These are phyloP conservation scores for Simalia tracyae DNA, from an alignment of 2,797 vertebrate species.

Conservation along the genomic window DNA sequence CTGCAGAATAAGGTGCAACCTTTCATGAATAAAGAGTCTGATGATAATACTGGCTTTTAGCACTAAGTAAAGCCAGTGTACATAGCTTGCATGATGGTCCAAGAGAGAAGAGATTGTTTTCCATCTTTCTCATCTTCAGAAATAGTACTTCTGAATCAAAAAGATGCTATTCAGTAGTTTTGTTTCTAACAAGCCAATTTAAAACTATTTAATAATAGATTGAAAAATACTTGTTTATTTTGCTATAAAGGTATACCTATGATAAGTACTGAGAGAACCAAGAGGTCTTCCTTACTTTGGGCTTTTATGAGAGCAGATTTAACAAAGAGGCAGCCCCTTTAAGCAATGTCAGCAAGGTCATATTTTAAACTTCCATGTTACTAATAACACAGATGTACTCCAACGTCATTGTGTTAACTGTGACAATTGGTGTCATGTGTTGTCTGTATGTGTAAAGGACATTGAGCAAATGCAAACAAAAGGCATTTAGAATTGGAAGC, in stretches of 20 bases:
- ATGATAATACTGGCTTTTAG: constrained; percentile 11
- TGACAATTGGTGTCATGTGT: constrained; percentile 33
- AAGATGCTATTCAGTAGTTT: constrained; percentile 19
- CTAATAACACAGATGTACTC: background rate
- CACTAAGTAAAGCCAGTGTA: constrained; percentile 29
- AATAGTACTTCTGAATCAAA: background rate
- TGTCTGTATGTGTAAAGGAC: constrained; percentile 28
- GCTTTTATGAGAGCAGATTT: constrained; percentile 25
- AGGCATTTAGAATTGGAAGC: background rate
- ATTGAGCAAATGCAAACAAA: background rate
- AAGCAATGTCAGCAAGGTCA: background rate
- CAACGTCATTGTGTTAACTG: constrained; percentile 22
- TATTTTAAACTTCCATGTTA: constrained; percentile 43
- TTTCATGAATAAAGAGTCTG: background rate
- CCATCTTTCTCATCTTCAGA: constrained; percentile 41
- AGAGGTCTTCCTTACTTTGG: constrained; percentile 44
- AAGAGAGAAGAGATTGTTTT: background rate
- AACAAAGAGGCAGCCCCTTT: background rate
- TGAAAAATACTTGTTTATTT: constrained; percentile 43
- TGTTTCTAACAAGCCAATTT: constrained; percentile 43
- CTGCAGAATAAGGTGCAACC: background rate
- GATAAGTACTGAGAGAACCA: background rate
- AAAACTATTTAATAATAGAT: constrained; percentile 38
- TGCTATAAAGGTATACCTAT: background rate
- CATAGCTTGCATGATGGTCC: constrained; percentile 31